Conservation (phyloP, 2,797 vertebrate genomes). For the Sebastes taczanowskii region DNA sequence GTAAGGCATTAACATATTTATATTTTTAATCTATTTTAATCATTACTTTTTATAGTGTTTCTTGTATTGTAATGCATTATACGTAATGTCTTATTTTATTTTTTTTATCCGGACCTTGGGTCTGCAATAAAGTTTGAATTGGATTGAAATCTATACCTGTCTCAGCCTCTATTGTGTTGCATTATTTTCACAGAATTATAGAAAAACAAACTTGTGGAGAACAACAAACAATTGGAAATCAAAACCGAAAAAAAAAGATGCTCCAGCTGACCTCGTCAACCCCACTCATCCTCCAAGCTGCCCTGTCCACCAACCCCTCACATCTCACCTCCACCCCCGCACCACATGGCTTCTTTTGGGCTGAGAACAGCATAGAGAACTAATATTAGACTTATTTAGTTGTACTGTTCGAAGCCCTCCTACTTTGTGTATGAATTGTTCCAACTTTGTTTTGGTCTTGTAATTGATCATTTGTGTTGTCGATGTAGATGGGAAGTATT, state of each 20-base stretch:
- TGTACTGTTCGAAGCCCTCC: background rate
- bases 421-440: background rate
- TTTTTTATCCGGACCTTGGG: too few species aligned
- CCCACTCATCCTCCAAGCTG: constrained; percentile 18
- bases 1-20: too few species aligned
- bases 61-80: too few species aligned
- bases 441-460: background rate
- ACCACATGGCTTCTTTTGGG: constrained; percentile 19
- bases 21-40: too few species aligned
- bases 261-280: constrained; percentile 35
- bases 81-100: too few species aligned
- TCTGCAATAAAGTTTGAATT: too few species aligned
- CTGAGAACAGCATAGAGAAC: background rate
- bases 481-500: background rate
- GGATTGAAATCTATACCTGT: background rate
- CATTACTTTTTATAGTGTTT: too few species aligned
- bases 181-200: background rate
- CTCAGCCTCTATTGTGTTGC: background rate
- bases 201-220: background rate
- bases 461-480: background rate
- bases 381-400: background rate
- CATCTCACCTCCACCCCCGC: background rate
- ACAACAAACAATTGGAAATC: constrained; percentile 10
- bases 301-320: constrained; percentile 26
- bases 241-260: background rate